Evolutionary conservation across 2,888 invertebrate species (phyloP).

Genomic region (Hybos culiciformis): DNA sequence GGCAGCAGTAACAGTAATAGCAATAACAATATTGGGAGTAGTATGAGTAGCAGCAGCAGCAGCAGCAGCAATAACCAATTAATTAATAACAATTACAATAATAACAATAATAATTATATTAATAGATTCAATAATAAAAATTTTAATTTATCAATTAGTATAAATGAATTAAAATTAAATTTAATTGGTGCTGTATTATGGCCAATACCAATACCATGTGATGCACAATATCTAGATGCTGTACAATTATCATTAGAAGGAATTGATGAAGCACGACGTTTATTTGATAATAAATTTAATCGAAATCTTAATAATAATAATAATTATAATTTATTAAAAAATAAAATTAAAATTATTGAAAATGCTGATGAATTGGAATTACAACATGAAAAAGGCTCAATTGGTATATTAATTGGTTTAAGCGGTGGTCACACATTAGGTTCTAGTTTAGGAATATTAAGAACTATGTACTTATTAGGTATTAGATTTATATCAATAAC

Average conservation of each 20-base stretch:
- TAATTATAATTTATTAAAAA: slow-evolving; percentile 20
- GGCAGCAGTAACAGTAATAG: no score
- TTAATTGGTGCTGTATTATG: slow-evolving; percentile 39
- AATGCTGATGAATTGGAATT: slow-evolving; percentile 45
- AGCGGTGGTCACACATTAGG: slow-evolving; percentile 56
- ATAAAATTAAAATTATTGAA: slow-evolving; percentile 40
- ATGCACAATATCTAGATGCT: slow-evolving; percentile 49
- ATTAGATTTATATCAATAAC: slow-evolving; percentile 52
- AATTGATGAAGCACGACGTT: slow-evolving; percentile 48
- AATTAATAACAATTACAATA: no score
- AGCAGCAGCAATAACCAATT: no score
- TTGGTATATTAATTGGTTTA: slow-evolving; percentile 48
- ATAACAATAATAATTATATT: no score
- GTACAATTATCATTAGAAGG: slow-evolving; percentile 52
- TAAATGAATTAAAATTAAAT: slow-evolving; percentile 35
- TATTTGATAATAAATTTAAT: no score
- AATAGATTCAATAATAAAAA: no score
- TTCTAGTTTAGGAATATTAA: slow-evolving; percentile 48
- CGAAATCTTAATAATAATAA: no score
- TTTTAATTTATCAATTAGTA: slow-evolving; percentile 20
- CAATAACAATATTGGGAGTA: no score
- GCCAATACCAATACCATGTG: slow-evolving; percentile 42
- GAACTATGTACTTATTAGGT: slow-evolving; percentile 51
- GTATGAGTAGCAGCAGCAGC: no score
- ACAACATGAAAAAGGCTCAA: slow-evolving; percentile 43